These are phyloP conservation scores for Ophioderma brevispina DNA, from an alignment of 35 echinoderm and acorn worm genomes.

Conservation along the genomic window DNA sequence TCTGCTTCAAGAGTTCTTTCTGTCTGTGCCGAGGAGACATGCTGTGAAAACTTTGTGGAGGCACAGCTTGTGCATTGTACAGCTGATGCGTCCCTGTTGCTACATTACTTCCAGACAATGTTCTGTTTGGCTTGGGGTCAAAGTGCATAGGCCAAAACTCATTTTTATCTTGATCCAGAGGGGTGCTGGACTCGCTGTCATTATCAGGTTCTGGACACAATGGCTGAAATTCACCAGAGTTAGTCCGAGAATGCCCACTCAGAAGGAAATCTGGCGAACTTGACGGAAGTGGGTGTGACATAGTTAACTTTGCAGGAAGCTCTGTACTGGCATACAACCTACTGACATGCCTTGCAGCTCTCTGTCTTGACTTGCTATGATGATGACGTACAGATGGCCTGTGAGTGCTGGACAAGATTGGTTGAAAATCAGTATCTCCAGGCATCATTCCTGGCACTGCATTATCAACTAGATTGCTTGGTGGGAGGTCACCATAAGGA, in stretches of 20 bases:
- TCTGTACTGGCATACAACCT: background rate
- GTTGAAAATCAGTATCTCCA: background rate
- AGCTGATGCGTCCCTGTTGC: background rate
- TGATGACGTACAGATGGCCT: background rate
- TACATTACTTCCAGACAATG: background rate
- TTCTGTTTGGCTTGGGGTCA: background rate
- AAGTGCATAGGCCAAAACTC: background rate
- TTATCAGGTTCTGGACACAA: slow-evolving; percentile 7
- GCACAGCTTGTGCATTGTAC: background rate
- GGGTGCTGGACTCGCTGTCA: background rate
- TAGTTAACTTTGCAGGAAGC: background rate
- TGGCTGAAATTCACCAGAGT: slow-evolving; percentile 18
- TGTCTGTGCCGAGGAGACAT: background rate
- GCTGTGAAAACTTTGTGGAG: background rate
- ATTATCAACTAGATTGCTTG: no score
- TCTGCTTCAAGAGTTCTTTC: background rate
- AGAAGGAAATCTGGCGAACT: background rate
- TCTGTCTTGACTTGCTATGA: background rate
- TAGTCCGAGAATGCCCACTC: background rate
- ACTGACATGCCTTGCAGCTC: background rate
- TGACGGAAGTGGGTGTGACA: background rate
- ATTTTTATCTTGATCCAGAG: background rate
- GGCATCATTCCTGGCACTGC: no score
- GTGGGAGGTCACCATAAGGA: no score
- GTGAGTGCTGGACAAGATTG: slow-evolving; percentile 14